Base-by-base conservation (phyloP, 2,113 vertebrate species). In the Cynopterus brachyotis region DNA sequence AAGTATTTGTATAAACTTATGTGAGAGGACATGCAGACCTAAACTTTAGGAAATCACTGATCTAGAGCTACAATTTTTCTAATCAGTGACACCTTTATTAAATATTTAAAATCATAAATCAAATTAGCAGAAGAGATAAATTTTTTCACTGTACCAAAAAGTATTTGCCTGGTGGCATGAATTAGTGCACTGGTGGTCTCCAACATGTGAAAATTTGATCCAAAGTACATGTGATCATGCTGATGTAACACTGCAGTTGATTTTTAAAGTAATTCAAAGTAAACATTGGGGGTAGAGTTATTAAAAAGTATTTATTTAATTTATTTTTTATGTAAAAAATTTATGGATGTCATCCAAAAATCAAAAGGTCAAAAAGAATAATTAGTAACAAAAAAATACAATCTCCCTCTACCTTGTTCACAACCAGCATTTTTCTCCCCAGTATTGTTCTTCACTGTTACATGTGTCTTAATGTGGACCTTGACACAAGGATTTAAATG, bases 291-390 rank as follows among this genome's bases (percentile, higher is more conserved):
- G 12, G 17, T 57, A 47, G 7, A 6, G 45, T 83, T 89, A 59
- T 5, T 13, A 69, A 45, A 28, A 40, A 50, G 50, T 50, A 16
- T 50, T 59, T 59, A 24, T 57, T 59, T 59, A 26, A 59, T 53
- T 85, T 60, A 16, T 62, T 84, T 92, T 82, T 64, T 60, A 72
- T 89, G 80, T 45, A 73, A 24, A 79, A 95, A 94, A 93, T 67
- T 45, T 16, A 32, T 47, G 19, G 57, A 35, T 15, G 28, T 55
- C 11, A 13, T 67, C 9, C 57, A 93, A 73, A 95, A 87, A 3
- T 24, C 19, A 67, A 84, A 94, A 96, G 17, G 8, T 16, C 35
- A 73, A 79, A 59, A 60, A 42, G 11, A 28, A 12, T 82, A 53
- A 30, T 80, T 80, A 47, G 20, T 79, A 69, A 79, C 8, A 40